phyloP scores from a whole-genome alignment of 2,113 vertebrate genomes.

The Megalops atlanticus region DNA sequence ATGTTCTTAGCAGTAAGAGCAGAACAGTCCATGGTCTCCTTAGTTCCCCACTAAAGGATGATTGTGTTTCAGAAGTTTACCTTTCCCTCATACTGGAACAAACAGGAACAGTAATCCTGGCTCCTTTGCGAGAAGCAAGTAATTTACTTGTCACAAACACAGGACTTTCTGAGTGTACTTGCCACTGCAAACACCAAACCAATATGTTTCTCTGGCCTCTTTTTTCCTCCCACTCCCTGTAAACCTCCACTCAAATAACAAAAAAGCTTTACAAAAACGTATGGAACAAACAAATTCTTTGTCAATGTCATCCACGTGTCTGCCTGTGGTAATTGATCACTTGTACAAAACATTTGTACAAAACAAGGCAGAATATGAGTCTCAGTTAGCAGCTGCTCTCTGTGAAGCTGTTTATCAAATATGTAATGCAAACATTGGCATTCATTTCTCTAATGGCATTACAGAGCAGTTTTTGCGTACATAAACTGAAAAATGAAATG shows the following conservation, averaged over 20 bases:
- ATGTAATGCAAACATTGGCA: background rate
- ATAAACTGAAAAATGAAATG: background rate
- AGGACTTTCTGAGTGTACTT: slow-evolving; percentile 53
- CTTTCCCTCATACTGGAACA: slow-evolving; percentile 52
- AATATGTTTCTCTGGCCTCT: slow-evolving; percentile 26
- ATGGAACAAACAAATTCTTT: background rate
- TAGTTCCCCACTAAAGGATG: too few relatives aligned
- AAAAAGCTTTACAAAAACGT: slow-evolving; percentile 11
- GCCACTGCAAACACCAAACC: slow-evolving; percentile 50
- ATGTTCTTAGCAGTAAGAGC: slow-evolving; percentile 32
- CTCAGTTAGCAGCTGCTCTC: background rate
- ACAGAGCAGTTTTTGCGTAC: background rate
- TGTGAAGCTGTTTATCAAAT: background rate
- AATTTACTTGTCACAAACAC: slow-evolving; percentile 50
- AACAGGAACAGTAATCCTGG: slow-evolving; percentile 35
- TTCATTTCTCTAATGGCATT: background rate
- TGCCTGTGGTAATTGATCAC: background rate
- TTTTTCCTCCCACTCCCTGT: background rate
- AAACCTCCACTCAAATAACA: slow-evolving; percentile 20
- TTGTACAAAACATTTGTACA: background rate
- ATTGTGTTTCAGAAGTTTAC: too few relatives aligned
- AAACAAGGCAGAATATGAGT: background rate
- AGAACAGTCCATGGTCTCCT: slow-evolving; percentile 41
- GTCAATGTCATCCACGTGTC: background rate
- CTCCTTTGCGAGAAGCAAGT: slow-evolving; percentile 38